These are phyloP conservation scores for Blastomussa wellsi DNA, from an alignment of 92 coral and sea anemone species.

Conservation along the genomic window DNA sequence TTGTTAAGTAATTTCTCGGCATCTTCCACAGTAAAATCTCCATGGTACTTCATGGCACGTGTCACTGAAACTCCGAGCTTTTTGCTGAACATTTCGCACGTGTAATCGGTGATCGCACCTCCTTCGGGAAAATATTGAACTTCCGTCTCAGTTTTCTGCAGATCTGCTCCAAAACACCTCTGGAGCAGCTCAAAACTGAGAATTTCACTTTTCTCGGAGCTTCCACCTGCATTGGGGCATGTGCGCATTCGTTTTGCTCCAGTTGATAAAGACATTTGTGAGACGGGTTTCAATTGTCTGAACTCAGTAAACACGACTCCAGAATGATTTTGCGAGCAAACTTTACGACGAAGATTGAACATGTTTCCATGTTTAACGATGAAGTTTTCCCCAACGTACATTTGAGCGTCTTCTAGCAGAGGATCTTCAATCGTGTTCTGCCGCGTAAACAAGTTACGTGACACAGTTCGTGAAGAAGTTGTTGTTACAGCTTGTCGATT, in stretches of 20 bases:
- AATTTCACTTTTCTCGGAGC: conserved; percentile 79
- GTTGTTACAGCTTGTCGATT: conserved; percentile 12
- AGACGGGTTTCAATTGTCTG: conserved; percentile 54
- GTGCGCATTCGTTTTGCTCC: conserved; percentile 73
- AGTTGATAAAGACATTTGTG: conserved; percentile 64
- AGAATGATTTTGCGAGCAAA: conserved; percentile 47
- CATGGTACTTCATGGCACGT: conserved; percentile 81
- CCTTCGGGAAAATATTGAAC: conserved; percentile 79
- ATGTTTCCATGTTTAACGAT: conserved; percentile 67
- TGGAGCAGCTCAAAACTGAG: conserved; percentile 77
- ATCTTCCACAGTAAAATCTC: conserved; percentile 75
- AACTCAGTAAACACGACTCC: conserved; percentile 67
- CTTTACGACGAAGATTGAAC: conserved; percentile 57
- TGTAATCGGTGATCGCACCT: conserved; percentile 81
- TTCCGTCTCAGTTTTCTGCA: conserved; percentile 82
- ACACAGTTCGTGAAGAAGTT: conserved; percentile 65
- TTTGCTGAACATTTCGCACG: conserved; percentile 71
- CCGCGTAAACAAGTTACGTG: conserved; percentile 19
- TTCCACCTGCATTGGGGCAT: conserved; percentile 85
- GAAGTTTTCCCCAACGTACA: conserved; percentile 76
- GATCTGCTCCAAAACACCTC: conserved; percentile 77
- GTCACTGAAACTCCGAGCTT: conserved; percentile 83
- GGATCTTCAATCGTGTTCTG: conserved; percentile 44
- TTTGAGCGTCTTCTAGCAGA: conserved; percentile 51
- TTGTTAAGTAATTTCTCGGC: conserved; percentile 59